A percentile compares a stretch with the other conserved stretches of the same genome.
Evolutionary conservation across 1,140 invertebrate genomes (phyloP).

Genomic region (Diorhabda elongata): DNA sequence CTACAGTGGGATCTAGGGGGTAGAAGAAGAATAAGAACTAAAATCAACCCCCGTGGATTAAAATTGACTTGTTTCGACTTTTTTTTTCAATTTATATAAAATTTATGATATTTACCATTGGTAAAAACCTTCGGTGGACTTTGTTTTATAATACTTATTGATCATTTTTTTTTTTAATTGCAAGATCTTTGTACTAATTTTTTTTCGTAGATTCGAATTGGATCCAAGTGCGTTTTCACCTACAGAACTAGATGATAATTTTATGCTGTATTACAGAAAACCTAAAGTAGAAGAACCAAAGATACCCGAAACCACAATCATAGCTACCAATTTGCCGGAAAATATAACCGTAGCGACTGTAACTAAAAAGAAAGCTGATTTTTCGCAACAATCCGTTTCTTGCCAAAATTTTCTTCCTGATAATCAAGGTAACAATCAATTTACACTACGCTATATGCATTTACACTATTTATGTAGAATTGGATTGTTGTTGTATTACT

Average conservation of each 20-base stretch:
- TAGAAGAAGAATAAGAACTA: too few relatives aligned
- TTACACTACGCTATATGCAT: background rate
- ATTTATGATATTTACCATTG: background rate
- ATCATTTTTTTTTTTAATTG: background rate
- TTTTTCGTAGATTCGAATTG: constrained; percentile 60
- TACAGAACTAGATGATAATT: constrained; percentile 65
- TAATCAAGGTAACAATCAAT: constrained; percentile 5
- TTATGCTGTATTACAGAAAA: constrained; percentile 50
- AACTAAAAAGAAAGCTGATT: constrained; percentile 52
- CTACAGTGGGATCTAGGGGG: too few relatives aligned
- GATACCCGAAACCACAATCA: constrained; percentile 41
- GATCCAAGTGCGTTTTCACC: constrained; percentile 63
- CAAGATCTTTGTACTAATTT: constrained; percentile 21
- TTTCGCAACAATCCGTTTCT: constrained; percentile 61
- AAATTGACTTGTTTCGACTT: too few relatives aligned
- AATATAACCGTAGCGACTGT: constrained; percentile 32
- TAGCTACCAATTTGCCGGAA: constrained; percentile 17
- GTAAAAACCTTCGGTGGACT: too few relatives aligned
- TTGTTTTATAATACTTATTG: background rate
- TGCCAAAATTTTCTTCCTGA: constrained; percentile 56
- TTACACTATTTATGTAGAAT: too few relatives aligned
- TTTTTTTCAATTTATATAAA: too few relatives aligned
- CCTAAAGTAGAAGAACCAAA: constrained; percentile 38
- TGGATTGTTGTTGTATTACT: too few relatives aligned
- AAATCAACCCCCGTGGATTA: too few relatives aligned